phyloP scores from a whole-genome alignment of 2,797 vertebrate genomes.

The Melanotaenia nigrans region DNA sequence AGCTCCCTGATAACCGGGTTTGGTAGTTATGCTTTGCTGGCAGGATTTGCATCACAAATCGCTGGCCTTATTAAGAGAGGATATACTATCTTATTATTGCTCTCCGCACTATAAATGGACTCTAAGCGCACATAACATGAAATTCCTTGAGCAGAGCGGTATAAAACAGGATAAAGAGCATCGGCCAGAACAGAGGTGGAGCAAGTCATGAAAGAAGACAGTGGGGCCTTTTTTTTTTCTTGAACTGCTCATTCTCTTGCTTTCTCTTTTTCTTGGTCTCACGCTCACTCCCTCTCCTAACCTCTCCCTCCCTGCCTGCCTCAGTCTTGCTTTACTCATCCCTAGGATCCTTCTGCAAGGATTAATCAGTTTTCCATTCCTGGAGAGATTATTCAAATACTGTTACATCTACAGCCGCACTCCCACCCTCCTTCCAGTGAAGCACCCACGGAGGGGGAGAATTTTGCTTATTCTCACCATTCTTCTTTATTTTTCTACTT shows the following conservation, averaged over 20 bases:
- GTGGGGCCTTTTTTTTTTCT: slow-evolving; percentile 38
- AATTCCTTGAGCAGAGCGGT: slow-evolving; percentile 23
- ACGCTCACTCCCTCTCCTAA: slow-evolving; percentile 19
- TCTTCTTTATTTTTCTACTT: background rate
- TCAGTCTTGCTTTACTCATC: slow-evolving; percentile 67
- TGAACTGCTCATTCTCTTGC: slow-evolving; percentile 35
- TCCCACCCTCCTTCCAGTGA: slow-evolving; percentile 25
- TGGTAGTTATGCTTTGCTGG: slow-evolving; percentile 16
- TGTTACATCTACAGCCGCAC: slow-evolving; percentile 67
- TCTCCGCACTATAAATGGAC: slow-evolving; percentile 27
- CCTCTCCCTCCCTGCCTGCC: slow-evolving; percentile 31
- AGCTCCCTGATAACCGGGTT: slow-evolving; percentile 23
- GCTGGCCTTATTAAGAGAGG: slow-evolving; percentile 24
- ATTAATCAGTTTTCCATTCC: slow-evolving; percentile 83
- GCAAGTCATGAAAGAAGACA: slow-evolving; percentile 46
- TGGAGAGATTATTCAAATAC: slow-evolving; percentile 83
- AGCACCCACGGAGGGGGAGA: slow-evolving; percentile 12
- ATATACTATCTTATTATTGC: slow-evolving; percentile 30
- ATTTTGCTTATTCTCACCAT: background rate
- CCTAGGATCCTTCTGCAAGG: slow-evolving; percentile 73
- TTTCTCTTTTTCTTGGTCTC: slow-evolving; percentile 29
- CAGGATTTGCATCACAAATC: slow-evolving; percentile 31
- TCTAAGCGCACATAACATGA: slow-evolving; percentile 21
- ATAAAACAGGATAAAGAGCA: slow-evolving; percentile 48
- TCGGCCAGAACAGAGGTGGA: slow-evolving; percentile 41